Evolutionary conservation across 2,888 invertebrate genomes (phyloP), one percentile per base, ranked within the genome.

Genomic region (Amphipoea oculea): DNA sequence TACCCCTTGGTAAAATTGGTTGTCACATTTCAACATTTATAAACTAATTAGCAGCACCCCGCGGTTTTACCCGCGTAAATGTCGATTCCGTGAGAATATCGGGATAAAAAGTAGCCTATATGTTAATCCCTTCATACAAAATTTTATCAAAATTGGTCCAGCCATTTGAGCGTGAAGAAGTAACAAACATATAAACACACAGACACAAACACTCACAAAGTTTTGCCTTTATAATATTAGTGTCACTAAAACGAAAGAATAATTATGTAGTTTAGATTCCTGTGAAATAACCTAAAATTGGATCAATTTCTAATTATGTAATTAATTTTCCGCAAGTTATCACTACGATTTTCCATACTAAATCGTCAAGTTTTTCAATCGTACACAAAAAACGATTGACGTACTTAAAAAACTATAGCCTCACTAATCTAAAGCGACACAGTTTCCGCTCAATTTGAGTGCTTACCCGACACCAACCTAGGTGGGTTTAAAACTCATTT

Each of bases 391-490:
- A 85, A 80, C 80, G 20, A 83, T 85, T 85, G 73, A 84, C 82
- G 69, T 87, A 88, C 86, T 92, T 91, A 88, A 90, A 89, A 90
- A 91, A 91, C 90, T 89, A 92, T 92, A 86, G 84, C 74, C 60
- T 76, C 85, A 81, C 84, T 92, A 91, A 91, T 92, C 88, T 86
- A 81, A 83, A 85, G 85, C 85, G 86, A 89, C 88, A 89, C 88
- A 92, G 92, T 92, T 92, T 92, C 92, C 92, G 91, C 92, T 92
- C 92, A 92, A 93, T 94, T 93, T 92, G 90, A 90, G 77, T 91
- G 90, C 92, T 93, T 92, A 92, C 87, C 89, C 90, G 89, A 92
- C 92, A 91, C 91, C 91, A 87, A 90, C 79, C 88, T 88, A 89
- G 90, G 89, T 88, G 86, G 89, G 89, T 91, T 92, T 91, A 90